phyloP scores from a whole-genome alignment of 64 coral and sea anemone species.

The Stichodactyla mertensii region DNA sequence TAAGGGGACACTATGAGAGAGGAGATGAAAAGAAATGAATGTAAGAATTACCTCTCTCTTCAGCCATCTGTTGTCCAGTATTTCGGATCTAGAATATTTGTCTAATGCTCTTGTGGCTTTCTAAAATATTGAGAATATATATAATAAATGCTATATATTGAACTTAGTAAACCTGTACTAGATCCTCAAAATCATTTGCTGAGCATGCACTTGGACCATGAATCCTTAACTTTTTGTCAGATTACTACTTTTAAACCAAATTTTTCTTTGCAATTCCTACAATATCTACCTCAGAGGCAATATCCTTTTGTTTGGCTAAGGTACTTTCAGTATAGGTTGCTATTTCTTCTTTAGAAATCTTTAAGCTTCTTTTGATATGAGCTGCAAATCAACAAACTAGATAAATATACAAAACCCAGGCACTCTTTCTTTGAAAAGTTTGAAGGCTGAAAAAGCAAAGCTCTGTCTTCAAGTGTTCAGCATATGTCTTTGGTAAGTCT shows the following conservation, averaged over 20 bases:
- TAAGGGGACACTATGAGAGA: neutral
- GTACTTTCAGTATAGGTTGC: constrained; percentile 77
- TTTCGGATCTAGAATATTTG: constrained; percentile 77
- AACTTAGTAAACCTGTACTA: neutral
- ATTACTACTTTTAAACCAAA: too few relatives aligned
- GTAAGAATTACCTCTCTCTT: constrained; percentile 69
- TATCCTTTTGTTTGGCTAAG: constrained; percentile 84
- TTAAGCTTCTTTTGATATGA: constrained; percentile 90
- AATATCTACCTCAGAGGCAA: constrained; percentile 80
- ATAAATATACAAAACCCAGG: neutral
- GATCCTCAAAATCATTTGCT: too few relatives aligned
- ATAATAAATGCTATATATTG: neutral
- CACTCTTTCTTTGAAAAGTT: too few relatives aligned
- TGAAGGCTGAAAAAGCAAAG: too few relatives aligned
- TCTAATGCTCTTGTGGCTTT: constrained; percentile 87
- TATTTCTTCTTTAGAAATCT: constrained; percentile 93
- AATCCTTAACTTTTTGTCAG: too few relatives aligned
- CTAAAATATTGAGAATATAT: constrained; percentile 7
- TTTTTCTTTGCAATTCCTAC: too few relatives aligned
- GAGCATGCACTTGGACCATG: too few relatives aligned
- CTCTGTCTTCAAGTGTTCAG: too few relatives aligned
- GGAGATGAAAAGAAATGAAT: neutral
- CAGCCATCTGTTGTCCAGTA: constrained; percentile 96
- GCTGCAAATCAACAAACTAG: constrained; percentile 25
- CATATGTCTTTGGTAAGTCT: too few relatives aligned